Evolutionary conservation across 2,888 invertebrate genomes (phyloP), one percentile per base, ranked within the genome.

Genomic region (Oxycera nigricornis): DNA sequence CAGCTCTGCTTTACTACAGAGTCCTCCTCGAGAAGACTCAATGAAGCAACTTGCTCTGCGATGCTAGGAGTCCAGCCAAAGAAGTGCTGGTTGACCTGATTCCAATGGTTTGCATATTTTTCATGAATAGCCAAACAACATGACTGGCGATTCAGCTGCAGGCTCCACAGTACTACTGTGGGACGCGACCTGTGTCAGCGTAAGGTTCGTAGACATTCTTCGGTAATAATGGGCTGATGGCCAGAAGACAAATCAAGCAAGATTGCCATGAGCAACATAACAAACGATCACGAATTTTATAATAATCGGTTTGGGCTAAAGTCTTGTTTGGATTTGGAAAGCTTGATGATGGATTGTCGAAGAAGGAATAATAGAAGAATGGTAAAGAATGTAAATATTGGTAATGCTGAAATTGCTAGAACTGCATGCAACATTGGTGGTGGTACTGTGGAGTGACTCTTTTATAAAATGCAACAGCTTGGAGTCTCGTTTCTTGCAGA

Each of bases 281-380:
- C 72, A 75, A 75, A 72, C 73, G 73, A 73, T 73, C 75, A 75
- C 75, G 75, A 75, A 73, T 41, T 73, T 73, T 67, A 75, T 75
- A 75, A 75, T 75, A 9, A 46, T 46, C n/a, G n/a, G n/a, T 46
- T 17, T 46, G 17, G 11, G 17, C n/a, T 46, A 14, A 46, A 46
- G 11, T 14, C 14, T 46, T 46, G 46, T 46, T 46, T 46, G 46
- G 46, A 3, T 46, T n/a, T 46, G 14, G 46, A 46, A 46, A 7
- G 6, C n/a, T n/a, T n/a, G n/a, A n/a, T n/a, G n/a, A n/a, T n/a
- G n/a, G n/a, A n/a, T n/a, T n/a, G n/a, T n/a, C n/a, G n/a, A n/a
- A n/a, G 4, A 46, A 46, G 2, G 4, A 46, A 14, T 17, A 46
- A 14, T 7, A 46, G 46, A 46, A 46, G 46, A n/a, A 46, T 46